Evolutionary conservation across 2,113 vertebrate genomes (phyloP).

Genomic region (Takifugu flavidus): DNA sequence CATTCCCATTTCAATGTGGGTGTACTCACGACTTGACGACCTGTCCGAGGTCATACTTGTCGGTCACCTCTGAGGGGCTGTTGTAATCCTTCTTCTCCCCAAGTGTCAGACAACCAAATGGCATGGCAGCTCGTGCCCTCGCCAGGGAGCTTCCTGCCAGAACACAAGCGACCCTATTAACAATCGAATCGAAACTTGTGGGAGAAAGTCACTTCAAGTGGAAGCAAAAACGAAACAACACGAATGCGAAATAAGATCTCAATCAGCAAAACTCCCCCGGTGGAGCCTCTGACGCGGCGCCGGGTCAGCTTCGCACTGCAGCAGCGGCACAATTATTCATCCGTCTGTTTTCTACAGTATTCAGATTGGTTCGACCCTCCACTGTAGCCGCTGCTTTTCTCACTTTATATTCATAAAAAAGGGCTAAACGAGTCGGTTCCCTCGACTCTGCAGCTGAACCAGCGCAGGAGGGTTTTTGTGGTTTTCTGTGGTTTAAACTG

Average conservation of each 20-base stretch:
- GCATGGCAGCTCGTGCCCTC: constrained; percentile 89
- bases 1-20: not conserved
- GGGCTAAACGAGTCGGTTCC: not conserved
- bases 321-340: constrained; percentile 21
- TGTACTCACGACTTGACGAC: constrained; percentile 95
- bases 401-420: constrained; percentile 12
- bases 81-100: constrained; percentile 99
- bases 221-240: constrained; percentile 23
- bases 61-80: constrained; percentile 94
- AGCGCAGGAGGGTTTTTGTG: not conserved
- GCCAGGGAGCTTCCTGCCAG: constrained; percentile 38
- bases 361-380: constrained; percentile 26
- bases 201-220: constrained; percentile 29
- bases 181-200: constrained; percentile 10
- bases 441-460: not conserved
- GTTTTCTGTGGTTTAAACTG: not conserved
- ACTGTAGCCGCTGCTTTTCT: constrained; percentile 9
- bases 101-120: constrained; percentile 98
- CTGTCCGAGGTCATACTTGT: constrained; percentile 99
- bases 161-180: constrained; percentile 38
- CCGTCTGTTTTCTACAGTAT: constrained; percentile 24
- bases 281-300: constrained; percentile 38
- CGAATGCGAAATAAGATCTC: constrained; percentile 14
- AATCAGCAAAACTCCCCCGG: constrained; percentile 14
- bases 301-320: constrained; percentile 52